Evolutionary conservation across 2,797 vertebrate genomes (phyloP).

Genomic region (Apodemus agrarius): DNA sequence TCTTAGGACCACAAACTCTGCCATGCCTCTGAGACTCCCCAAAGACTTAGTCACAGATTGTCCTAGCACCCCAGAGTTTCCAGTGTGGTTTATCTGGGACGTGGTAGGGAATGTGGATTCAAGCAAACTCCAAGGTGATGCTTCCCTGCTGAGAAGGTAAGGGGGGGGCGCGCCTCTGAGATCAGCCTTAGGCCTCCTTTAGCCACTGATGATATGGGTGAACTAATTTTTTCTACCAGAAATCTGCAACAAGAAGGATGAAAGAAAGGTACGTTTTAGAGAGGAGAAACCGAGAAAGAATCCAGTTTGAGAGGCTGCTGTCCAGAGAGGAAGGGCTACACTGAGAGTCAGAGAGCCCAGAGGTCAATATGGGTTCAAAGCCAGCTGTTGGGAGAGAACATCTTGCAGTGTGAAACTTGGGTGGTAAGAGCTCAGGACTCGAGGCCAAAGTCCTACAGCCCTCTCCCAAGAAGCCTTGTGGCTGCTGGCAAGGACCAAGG

Average conservation of each 20-base stretch:
- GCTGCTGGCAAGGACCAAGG: neutral
- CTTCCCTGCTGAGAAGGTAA: neutral
- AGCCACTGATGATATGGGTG: neutral
- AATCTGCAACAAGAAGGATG: neutral
- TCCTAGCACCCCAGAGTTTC: neutral
- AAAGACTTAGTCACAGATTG: neutral
- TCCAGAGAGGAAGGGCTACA: neutral
- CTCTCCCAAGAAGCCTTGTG: neutral
- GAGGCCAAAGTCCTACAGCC: neutral
- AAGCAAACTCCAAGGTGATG: neutral
- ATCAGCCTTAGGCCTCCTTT: neutral
- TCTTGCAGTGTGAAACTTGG: neutral
- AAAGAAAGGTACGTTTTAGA: conserved; percentile 20
- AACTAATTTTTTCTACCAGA: neutral
- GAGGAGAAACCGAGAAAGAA: neutral
- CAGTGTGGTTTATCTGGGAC: fast-evolving
- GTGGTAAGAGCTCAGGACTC: neutral
- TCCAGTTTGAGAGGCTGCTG: neutral
- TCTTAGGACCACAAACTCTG: neutral
- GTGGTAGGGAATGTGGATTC: neutral
- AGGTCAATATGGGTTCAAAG: neutral
- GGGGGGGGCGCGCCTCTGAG: neutral
- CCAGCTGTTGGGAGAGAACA: neutral
- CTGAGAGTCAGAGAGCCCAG: neutral
- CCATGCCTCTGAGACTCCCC: fast-evolving